These are phyloP conservation scores for Pelvicachromis taeniatus DNA, from an alignment of 2,113 vertebrate species.

Conservation along the genomic window DNA sequence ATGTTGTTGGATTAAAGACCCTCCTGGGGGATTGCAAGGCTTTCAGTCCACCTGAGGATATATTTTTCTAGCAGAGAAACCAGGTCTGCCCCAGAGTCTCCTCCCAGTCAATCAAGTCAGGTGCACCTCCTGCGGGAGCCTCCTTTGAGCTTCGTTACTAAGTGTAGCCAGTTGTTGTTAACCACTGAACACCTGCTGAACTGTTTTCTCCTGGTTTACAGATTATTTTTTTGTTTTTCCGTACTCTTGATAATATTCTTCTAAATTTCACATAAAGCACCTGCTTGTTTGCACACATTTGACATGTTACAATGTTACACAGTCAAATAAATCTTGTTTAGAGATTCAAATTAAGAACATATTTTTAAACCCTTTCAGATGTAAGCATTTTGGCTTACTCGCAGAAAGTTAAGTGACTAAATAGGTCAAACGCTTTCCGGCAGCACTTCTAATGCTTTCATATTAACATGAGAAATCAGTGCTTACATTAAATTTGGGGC, in stretches of 20 bases:
- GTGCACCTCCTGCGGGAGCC: not conserved
- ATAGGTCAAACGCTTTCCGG: not conserved
- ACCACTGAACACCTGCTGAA: not conserved
- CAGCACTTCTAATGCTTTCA: not conserved
- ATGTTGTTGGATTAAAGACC: constrained; percentile 1
- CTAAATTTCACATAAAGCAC: not conserved
- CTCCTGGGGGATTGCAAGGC: not conserved
- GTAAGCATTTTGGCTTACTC: not conserved
- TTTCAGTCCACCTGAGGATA: not conserved
- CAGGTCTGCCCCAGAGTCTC: not conserved
- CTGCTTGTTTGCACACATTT: not conserved
- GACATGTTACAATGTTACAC: not conserved
- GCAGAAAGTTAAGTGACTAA: not conserved
- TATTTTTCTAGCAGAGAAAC: not conserved
- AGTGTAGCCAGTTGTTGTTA: not conserved
- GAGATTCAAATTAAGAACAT: not conserved
- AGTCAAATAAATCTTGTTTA: not conserved
- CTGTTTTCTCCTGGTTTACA: not conserved
- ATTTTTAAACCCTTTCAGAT: not conserved
- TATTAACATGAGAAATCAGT: too few relatives aligned
- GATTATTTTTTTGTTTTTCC: not conserved
- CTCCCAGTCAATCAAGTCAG: not conserved
- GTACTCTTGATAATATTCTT: not conserved
- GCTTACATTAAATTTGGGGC: too few relatives aligned
- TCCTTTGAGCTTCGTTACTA: not conserved